Conservation (phyloP, 2,113 vertebrate genomes). For the Spea bombifrons region DNA sequence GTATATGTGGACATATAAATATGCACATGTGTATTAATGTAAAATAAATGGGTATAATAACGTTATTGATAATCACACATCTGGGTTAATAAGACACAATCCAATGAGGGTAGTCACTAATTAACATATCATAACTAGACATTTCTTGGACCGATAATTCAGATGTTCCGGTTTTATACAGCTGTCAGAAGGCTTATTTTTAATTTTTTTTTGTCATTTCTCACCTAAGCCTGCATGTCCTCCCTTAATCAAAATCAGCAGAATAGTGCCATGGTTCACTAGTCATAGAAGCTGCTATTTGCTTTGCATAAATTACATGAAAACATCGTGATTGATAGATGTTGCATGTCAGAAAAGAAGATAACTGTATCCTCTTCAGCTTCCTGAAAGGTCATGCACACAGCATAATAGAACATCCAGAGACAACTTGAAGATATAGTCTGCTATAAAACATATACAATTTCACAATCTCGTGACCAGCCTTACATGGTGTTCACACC, state of each 20-base stretch:
- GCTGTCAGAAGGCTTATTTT: conserved; percentile 75
- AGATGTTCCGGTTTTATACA: conserved; percentile 63
- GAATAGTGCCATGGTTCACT: conserved; percentile 73
- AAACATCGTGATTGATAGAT: conserved; percentile 95
- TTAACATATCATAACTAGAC: no score
- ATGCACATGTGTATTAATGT: not conserved
- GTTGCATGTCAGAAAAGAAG: conserved; percentile 88
- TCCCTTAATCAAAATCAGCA: conserved; percentile 82
- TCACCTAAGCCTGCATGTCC: conserved; percentile 73
- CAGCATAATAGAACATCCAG: conserved; percentile 85
- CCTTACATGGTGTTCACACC: conserved; percentile 66
- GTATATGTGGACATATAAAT: not conserved
- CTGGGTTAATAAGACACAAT: no score
- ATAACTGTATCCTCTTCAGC: conserved; percentile 94
- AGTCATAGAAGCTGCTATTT: conserved; percentile 80
- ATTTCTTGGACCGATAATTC: not conserved
- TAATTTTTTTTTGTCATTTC: conserved; percentile 59
- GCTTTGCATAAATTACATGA: conserved; percentile 83
- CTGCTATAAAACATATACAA: conserved; percentile 63
- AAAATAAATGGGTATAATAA: not conserved
- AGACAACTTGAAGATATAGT: conserved; percentile 76
- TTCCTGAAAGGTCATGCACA: conserved; percentile 94
- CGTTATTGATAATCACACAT: no score
- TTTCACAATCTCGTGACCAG: conserved; percentile 60
- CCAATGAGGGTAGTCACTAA: no score